phyloP scores from a whole-genome alignment of 2,797 vertebrate genomes.

The Syncerus caffer region DNA sequence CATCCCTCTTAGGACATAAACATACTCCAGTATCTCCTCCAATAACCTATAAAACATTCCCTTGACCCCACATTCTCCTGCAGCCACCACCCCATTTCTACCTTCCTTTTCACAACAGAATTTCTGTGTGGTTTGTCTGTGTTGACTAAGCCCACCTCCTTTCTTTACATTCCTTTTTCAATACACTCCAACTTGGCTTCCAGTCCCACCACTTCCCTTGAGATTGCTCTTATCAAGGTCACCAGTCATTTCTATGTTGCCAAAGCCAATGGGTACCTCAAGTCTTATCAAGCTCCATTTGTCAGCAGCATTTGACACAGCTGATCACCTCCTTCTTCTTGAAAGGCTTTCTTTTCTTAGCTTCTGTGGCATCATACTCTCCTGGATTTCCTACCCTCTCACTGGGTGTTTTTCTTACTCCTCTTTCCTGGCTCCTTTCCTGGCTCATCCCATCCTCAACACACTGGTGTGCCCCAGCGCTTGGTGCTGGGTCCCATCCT shows the following conservation, averaged over 20 bases:
- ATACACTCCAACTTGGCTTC: background rate
- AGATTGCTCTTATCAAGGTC: background rate
- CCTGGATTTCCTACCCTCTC: background rate
- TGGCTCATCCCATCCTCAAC: background rate
- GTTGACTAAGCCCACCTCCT: background rate
- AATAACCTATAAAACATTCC: background rate
- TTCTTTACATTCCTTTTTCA: background rate
- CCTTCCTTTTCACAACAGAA: background rate
- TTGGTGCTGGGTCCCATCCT: background rate
- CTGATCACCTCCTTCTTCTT: background rate
- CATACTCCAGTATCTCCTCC: background rate
- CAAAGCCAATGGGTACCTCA: background rate
- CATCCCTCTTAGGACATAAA: constrained; percentile 17
- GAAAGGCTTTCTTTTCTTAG: background rate
- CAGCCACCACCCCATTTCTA: background rate
- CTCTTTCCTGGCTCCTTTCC: background rate
- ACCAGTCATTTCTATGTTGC: background rate
- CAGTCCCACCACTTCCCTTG: background rate
- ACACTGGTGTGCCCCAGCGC: background rate
- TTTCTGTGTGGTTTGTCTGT: background rate
- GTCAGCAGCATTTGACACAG: background rate
- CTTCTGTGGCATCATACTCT: background rate
- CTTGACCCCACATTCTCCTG: background rate
- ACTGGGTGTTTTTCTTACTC: background rate
- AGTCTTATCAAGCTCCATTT: background rate